Base-by-base conservation (phyloP, 1,140 invertebrate genomes). In the Cepaea nemoralis region DNA sequence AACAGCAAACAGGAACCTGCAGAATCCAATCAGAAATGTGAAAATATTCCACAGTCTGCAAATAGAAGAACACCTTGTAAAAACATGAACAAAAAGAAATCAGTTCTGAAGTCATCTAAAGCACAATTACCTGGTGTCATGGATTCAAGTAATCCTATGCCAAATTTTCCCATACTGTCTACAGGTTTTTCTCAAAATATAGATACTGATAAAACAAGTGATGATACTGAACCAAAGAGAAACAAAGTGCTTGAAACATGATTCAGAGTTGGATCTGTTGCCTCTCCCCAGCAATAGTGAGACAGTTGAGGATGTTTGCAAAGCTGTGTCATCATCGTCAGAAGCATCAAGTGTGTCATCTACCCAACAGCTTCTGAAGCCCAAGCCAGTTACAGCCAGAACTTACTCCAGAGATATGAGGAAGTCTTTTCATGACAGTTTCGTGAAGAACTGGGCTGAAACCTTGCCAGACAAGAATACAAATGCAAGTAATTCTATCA, bases 291-390 rank as follows among this genome's bases (percentile, higher is more conserved):
- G 31, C 33, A 31, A 27, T 0, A 27, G 10, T 16, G 19, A 5
- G 14, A 50, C 40, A 74, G 0, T 12, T 0, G 12, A 76, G 3
- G 33, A 42, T 69, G 33, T 31, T 31, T 63, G 59, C 59, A 27
- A 10, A 6, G 27, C 27, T 0, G 33, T 31, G 8, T 1, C 59
- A 63, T 77, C 81, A 31, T 67, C 48, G 12, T 81, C 80, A 71
- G 74, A 71, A 35, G 63, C 45, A 10, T 24, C 40, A 6, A 83
- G 82, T 45, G 12, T 70, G 3, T 83, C 82, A 22, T 83, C 77
- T 48, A 80, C 82, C 10, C 77, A 80, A 40, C 82, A 76, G 71
- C 67, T 83, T 27, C 71, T 75, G n/a, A 77, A 79, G 27, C 82
- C 77, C 24, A 63, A 33, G 8, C 82, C 82, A 19, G 42, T 69